Evolutionary conservation across 2,888 invertebrate genomes (phyloP), one percentile per base, ranked within the genome.

Genomic region (Galeopsomyia nigrocyanea): DNA sequence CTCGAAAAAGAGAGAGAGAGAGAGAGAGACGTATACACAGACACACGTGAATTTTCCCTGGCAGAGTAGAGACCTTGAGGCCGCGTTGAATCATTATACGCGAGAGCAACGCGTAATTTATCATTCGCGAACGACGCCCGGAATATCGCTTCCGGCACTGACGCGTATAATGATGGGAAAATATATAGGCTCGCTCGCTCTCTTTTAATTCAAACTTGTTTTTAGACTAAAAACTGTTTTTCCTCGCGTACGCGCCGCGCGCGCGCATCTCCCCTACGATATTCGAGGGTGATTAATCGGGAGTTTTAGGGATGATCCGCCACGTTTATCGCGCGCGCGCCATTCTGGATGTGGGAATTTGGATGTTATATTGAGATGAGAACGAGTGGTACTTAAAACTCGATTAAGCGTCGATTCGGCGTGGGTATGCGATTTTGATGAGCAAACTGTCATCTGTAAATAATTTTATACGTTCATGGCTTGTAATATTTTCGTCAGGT

Each of bases 141-240:
- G 68, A 68, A 75, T 69, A 75, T 75, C 68, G 75, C 75, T 75
- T 75, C 75, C 75, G 75, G 75, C 75, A 69, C 39, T 39, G 68
- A 64, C 67, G 62, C 14, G 67, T 71, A 67, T 71, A 74, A 74
- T 75, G 71, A 72, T 71, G 75, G 63, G 71, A 71, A 71, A 74
- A 71, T 68, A 60, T 67, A 67, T 49, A 55, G 26, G 16, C 5
- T 10, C 46, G 1, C 21, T 14, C 16, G 21, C 31, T 2, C 16
- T 3, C 63, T 46, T 57, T 57, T 51, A 31, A 61, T 62, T 31
- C 26, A 39, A n/a, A 16, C 2, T 13, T 1, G 39, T 39, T 39
- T 39, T 13, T 10, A 10, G 13, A 39, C 39, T 10, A 39, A 39
- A 31, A 31, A 31, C 31, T 5, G 31, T 10, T 39, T 39, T 10